Base-by-base conservation (phyloP, 2,797 vertebrate species). In the Galaxias olidus region DNA sequence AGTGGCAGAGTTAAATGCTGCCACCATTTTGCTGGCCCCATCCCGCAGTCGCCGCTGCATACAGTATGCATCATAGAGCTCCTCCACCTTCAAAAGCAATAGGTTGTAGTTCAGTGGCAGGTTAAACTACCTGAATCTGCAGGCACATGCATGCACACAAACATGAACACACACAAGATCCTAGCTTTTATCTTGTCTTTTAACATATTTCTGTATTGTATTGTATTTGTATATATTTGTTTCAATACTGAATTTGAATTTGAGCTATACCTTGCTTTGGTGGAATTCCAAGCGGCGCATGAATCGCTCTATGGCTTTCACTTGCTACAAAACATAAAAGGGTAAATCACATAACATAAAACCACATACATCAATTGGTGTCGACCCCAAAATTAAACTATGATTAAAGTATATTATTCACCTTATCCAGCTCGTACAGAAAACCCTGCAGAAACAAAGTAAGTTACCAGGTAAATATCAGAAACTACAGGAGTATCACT, bases 21-120 rank as follows among this genome's bases (percentile, higher is more conserved):
- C 95, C 79, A 99, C 95, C 97, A 99, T 99, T 85, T 98, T 98
- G 85, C 96, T 94, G 4, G 98, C 98, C 10, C 98, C 97, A 48
- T 98, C 96, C 0, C 96, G 92, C 67, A 99, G 91, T 54, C 96
- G 90, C 10, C 96, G 93, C 77, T 98, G 96, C 86, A 99, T 97
- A 82, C 97, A 98, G 57, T 99, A 99, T 1, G 95, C 94, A 83
- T 99, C 97, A 0, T 98, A 98, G 11, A 98, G 90, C 85, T 99
- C 98, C 5, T 99, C 98, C 0, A 99, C 96, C 98, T 99, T 83
- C 12, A 47, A 52, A 19, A 47, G 45, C 13, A 14, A 47, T 10
- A 47, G 45, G 30, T 30, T 30, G 30, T 6, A 30, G 30, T 30
- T 30, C 30, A 30, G 30, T 30, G 6, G 6, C 30, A 6, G 30